phyloP scores from a whole-genome alignment of 2,797 vertebrate genomes.

The Oreonectes daqikongensis region DNA sequence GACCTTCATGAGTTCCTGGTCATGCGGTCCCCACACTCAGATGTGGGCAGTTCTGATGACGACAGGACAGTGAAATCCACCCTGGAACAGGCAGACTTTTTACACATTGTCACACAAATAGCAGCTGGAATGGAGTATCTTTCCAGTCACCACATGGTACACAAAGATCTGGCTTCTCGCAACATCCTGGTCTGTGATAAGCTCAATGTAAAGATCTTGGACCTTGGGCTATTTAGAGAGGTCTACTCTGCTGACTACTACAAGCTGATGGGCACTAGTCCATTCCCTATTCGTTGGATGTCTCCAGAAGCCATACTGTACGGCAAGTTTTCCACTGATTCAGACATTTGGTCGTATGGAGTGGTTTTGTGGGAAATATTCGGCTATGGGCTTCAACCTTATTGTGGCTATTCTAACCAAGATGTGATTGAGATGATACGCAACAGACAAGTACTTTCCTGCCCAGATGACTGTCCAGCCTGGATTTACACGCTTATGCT shows the following conservation, averaged over 20 bases:
- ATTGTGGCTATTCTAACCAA: conserved; percentile 96
- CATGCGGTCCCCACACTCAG: conserved; percentile 93
- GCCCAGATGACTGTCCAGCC: conserved; percentile 92
- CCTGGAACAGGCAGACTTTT: conserved; percentile 91
- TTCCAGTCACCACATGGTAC: conserved; percentile 89
- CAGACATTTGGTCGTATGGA: conserved; percentile 95
- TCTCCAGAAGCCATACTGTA: conserved; percentile 92
- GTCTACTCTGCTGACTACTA: conserved; percentile 97
- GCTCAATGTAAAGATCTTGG: conserved; percentile 89
- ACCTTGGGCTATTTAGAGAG: conserved; percentile 92
- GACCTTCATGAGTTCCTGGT: conserved; percentile 96
- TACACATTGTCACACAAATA: conserved; percentile 90
- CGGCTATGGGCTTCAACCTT: conserved; percentile 95
- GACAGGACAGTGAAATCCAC: conserved; percentile 91
- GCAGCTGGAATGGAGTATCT: conserved; percentile 96
- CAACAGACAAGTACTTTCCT: conserved; percentile 86
- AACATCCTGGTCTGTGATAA: conserved; percentile 94
- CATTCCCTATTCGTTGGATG: conserved; percentile 96
- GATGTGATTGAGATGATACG: conserved; percentile 97
- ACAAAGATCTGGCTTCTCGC: conserved; percentile 94
- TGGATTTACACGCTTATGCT: conserved; percentile 95
- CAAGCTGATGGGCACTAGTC: conserved; percentile 84
- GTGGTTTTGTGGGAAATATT: conserved; percentile 96
- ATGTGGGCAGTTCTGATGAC: conserved; percentile 93
- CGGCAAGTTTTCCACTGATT: conserved; percentile 92